Percentiles rank a stretch among this genome's conserved stretches.
Evolutionary conservation across 2,888 invertebrate genomes (phyloP).

Genomic region (Caenorhabditis virilis): DNA sequence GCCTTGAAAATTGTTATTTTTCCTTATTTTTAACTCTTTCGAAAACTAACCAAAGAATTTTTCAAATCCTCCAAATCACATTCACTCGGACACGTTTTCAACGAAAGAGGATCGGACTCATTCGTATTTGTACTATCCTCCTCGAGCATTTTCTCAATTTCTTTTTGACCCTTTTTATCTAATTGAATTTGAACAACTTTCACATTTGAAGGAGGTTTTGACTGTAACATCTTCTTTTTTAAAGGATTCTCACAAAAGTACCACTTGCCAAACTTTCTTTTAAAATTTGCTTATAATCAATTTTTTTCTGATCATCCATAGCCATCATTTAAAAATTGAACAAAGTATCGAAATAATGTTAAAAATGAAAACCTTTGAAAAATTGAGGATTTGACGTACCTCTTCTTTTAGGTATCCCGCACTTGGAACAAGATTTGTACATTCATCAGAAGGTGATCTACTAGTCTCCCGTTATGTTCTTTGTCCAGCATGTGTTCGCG

Average conservation of each 20-base stretch:
- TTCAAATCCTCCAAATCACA: constrained; percentile 7
- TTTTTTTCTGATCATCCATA: not conserved
- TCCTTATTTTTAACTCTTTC: constrained; percentile 10
- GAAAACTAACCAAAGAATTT: not conserved
- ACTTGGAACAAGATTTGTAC: constrained; percentile 89
- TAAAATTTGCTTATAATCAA: not conserved
- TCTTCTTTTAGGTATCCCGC: constrained; percentile 50
- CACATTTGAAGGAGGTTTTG: not conserved
- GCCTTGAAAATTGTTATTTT: too few species aligned
- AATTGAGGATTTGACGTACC: not conserved
- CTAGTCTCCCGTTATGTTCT: constrained; percentile 90
- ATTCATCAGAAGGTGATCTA: constrained; percentile 93
- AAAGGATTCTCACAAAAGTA: not conserved
- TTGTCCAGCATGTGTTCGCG: constrained; percentile 82
- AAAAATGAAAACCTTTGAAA: too few species aligned
- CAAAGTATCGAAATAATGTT: too few species aligned
- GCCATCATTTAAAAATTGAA: not conserved
- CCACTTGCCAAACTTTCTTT: not conserved
- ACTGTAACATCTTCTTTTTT: not conserved
- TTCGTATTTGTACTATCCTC: not conserved
- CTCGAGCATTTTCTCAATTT: constrained; percentile 5
- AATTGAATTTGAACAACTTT: not conserved
- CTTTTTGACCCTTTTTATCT: not conserved
- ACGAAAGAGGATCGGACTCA: not conserved
- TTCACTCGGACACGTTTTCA: constrained; percentile 18